phyloP scores from a whole-genome alignment of 1,140 invertebrate genomes.

The Radopholus similis region DNA sequence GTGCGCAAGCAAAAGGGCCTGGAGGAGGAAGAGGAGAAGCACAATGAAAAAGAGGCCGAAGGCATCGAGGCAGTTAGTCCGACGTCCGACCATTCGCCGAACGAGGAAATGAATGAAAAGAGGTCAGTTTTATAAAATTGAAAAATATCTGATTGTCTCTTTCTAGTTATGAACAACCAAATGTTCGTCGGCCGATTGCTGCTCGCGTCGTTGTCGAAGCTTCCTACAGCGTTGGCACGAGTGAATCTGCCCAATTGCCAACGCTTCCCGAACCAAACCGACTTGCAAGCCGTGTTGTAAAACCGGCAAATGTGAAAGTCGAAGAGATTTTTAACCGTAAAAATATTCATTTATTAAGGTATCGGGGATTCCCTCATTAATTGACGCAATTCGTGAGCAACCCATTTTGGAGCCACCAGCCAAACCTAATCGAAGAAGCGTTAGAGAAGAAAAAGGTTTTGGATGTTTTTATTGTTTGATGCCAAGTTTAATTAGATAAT shows the following conservation, averaged over 20 bases:
- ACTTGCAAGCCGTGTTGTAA: neutral
- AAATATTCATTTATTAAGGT: neutral
- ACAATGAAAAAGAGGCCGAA: neutral
- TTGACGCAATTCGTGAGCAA: constrained; percentile 7
- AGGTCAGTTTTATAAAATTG: neutral
- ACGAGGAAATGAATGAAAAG: neutral
- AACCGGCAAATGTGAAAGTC: neutral
- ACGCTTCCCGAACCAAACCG: too few species aligned
- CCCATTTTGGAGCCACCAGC: neutral
- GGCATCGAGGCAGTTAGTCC: neutral
- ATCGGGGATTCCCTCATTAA: neutral
- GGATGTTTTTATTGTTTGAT: too few species aligned
- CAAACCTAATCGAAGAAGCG: neutral
- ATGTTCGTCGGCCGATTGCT: neutral
- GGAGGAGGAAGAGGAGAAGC: neutral
- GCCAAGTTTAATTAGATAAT: neutral
- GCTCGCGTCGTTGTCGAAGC: constrained; percentile 16
- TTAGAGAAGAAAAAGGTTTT: too few species aligned
- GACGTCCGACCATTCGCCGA: neutral
- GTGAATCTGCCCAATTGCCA: too few species aligned
- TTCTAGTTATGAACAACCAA: neutral
- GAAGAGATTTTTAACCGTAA: neutral
- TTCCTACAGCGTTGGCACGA: neutral
- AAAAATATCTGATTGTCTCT: neutral
- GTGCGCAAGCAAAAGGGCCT: neutral